Base-by-base conservation (phyloP, 2,797 vertebrate genomes). In the Bradypus variegatus region DNA sequence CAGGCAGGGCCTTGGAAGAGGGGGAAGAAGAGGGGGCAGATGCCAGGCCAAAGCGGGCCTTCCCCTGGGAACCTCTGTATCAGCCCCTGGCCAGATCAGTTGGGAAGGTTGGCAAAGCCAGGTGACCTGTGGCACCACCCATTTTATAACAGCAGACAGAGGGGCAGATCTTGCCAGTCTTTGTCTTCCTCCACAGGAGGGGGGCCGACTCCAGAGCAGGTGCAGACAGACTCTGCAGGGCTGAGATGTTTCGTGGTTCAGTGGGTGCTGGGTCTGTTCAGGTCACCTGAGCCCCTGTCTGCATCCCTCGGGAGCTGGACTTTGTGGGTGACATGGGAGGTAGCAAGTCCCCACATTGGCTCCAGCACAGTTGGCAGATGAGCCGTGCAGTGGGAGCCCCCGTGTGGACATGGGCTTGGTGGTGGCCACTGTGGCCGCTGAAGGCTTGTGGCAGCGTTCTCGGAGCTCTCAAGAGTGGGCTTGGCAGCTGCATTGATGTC, bases 321-420 rank as follows among this genome's bases (percentile, higher is more conserved):
- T 1, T 6, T 70, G 27, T 11, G 12, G 53, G 16, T n/a, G 73
- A 25, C 21, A 1, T 0, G 0, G 6, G 29, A 53, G 81, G 60
- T 27, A 10, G 21, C 36, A 36, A 29, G 29, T 50, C 53, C 53
- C 86, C 0, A 0, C 36, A 25, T 77, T 72, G 50, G 45, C 48
- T n/a, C 38, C 25, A 50, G 12, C 6, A 1, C 19, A 1, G 12
- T 12, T 55, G 41, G 60, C 38, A 23, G 70, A 41, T 19, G 79
- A 73, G 13, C 60, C 8, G 6, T 55, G 53, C 4, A 31, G 25
- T 73, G 55, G 65, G 41, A 31, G 58, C 0, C 1, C 1, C 14
- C 60, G 41, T 9, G 55, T 76, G 69, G 62, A 14, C 50, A 5
- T 9, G 2, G 0, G 27, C 19, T 50, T 25, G 3, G 65, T 16